Percentiles rank a stretch among this genome's conserved stretches.
Conservation (phyloP, 2,113 vertebrate genomes). For the Trogon melanurus region DNA sequence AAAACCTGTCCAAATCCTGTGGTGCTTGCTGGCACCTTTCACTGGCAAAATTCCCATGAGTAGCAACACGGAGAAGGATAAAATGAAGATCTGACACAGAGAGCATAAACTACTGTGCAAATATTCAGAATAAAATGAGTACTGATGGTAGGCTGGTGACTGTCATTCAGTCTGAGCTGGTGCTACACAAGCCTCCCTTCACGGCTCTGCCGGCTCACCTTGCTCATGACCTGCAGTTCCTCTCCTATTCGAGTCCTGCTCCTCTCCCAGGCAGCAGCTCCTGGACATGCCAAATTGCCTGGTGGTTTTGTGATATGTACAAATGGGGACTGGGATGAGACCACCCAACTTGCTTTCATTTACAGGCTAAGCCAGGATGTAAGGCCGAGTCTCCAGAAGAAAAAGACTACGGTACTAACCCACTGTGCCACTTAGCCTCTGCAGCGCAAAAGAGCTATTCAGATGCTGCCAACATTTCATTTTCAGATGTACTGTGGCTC, state of each 20-base stretch:
- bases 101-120: not conserved
- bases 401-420: constrained; percentile 55
- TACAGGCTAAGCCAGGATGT: constrained; percentile 41
- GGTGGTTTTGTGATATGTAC: constrained; percentile 63
- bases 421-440: constrained; percentile 63
- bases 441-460: constrained; percentile 48
- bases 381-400: constrained; percentile 24
- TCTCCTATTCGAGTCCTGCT: not conserved
- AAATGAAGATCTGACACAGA: not conserved
- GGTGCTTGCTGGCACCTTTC: not conserved
- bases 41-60: not conserved
- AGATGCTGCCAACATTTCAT: constrained; percentile 13
- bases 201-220: not conserved
- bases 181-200: not conserved
- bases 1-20: not conserved
- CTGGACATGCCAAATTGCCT: constrained; percentile 27
- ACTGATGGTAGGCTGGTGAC: not conserved
- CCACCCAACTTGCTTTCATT: constrained; percentile 76
- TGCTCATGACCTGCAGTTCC: not conserved
- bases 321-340: constrained; percentile 59
- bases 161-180: not conserved
- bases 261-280: constrained; percentile 34
- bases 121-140: not conserved
- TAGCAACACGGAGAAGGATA: not conserved
- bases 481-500: not conserved